Evolutionary conservation across 1,140 invertebrate species (phyloP), one percentile per base, ranked within the genome.

Genomic region (Drosophila parabipectinata): DNA sequence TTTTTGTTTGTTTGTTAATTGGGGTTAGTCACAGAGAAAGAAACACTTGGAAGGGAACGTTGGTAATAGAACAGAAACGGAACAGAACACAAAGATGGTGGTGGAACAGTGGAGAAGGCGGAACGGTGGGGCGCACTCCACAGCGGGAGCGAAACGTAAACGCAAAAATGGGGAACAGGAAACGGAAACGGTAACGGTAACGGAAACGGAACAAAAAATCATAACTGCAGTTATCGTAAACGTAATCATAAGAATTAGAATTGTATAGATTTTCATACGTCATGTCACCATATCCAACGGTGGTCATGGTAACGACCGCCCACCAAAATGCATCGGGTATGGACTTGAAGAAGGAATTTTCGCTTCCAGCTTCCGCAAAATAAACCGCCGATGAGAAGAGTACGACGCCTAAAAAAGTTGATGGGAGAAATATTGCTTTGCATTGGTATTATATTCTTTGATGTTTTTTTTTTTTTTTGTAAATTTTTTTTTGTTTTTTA

Each of bases 241-340:
- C 68, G 68, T 72, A 72, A 72, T 72, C 55, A 77, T 79, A 79
- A 78, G 75, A 83, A 50, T 89, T 84, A 79, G 75, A 88, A 88
- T 90, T 87, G 82, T 88, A 87, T 88, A 87, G 83, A 87, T 87
- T 90, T 95, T 95, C 96, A 96, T 97, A 97, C 96, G 97, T 98
- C 98, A 99, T 99, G 94, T 99, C 99, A 94, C 99, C 99, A 95
- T 99, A 99, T 94, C 98, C 98, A 93, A 99, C 98, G 93, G 98
- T 99, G 93, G 98, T 97, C 98, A 99, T 99, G 93, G 98, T 99
- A 93, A 99, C 98, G 92, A 99, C 98, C 92, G 97, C 97, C 98
- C 98, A 99, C 98, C 98, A 99, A 95, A 99, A 99, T 92, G 98
- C 97, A 94, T 97, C 96, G 92, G 97, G 97, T 94, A 99, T 99